Conservation (phyloP, 1,140 invertebrate species). For the Neuroterus valhalla region DNA sequence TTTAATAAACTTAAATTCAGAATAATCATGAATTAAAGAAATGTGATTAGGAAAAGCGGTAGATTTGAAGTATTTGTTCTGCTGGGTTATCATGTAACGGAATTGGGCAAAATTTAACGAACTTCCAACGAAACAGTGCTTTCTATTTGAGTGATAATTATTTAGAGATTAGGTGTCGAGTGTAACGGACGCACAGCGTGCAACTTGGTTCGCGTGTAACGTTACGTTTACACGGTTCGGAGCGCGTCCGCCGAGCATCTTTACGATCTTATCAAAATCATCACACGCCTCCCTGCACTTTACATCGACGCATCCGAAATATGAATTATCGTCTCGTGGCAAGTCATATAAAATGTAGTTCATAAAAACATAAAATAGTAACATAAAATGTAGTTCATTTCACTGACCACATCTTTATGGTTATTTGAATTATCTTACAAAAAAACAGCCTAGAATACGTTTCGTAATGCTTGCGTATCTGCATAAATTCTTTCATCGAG, state of each 20-base stretch:
- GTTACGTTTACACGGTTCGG: slow-evolving; percentile 65
- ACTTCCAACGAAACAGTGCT: not conserved
- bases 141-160: slow-evolving; percentile 5
- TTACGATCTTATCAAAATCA: slow-evolving; percentile 57
- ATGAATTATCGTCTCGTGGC: not conserved
- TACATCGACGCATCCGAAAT: not conserved
- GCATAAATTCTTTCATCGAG: no score
- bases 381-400: not conserved
- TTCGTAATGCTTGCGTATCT: not conserved
- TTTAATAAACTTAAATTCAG: no score
- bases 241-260: slow-evolving; percentile 48
- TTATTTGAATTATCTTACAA: slow-evolving; percentile 6
- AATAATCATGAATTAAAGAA: no score
- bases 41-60: not conserved
- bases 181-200: slow-evolving; percentile 45
- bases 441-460: not conserved
- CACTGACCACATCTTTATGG: not conserved
- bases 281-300: slow-evolving; percentile 35
- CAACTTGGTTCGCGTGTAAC: slow-evolving; percentile 63
- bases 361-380: no score
- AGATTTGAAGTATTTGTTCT: not conserved
- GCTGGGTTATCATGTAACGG: not conserved
- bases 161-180: not conserved
- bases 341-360: not conserved
- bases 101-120: not conserved